Base-by-base conservation (phyloP, 2,113 vertebrate species). In the Tiliqua scincoides region DNA sequence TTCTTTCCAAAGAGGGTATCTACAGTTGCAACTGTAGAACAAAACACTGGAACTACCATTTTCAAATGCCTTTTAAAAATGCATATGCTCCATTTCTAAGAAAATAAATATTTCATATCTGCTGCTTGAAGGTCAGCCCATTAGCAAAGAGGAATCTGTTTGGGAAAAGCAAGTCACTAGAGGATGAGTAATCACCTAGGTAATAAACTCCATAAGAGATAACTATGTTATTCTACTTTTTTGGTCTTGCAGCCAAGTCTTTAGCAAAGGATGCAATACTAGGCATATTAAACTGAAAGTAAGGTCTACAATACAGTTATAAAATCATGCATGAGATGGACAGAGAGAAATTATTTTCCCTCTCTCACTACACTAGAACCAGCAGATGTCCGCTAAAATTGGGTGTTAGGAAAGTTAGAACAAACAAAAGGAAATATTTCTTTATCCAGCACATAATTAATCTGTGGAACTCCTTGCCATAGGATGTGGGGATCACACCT, bases 21-120 rank as follows among this genome's bases (percentile, higher is more conserved):
- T 63, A 37, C 77, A 83, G 61, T 52, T 89, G 73, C 25, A 18
- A 48, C 32, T 10, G 12, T 79, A 43, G 52, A 71, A 89, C 82
- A 68, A 68, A 73, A 65, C 11, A 61, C 59, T 84, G 76, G 20
- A n/a, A 62, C 52, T 43, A 62, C 20, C 3, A 32, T 57, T 85
- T 88, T 79, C 65, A 48, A 77, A 40, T 65, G 83, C 76, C n/a
- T 27, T 79, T 74, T 91, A 32, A 84, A 76, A 70, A 40, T 85
- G 11, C 1, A 0, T 77, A 68, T 80, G 25, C 32, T 84, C 59
- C 74, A 61, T 20, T 70, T 87, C 1, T 3, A 2, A 40, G 63
- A 71, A 87, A 79, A 30, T 48, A 15, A 77, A 68, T 80, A 59
- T 63, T 87, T 80, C 80, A 15, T 81, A 74, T 43, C 21, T 35